Evolutionary conservation across 1,140 invertebrate species (phyloP).

Genomic region (Lordiphosa mommai): DNA sequence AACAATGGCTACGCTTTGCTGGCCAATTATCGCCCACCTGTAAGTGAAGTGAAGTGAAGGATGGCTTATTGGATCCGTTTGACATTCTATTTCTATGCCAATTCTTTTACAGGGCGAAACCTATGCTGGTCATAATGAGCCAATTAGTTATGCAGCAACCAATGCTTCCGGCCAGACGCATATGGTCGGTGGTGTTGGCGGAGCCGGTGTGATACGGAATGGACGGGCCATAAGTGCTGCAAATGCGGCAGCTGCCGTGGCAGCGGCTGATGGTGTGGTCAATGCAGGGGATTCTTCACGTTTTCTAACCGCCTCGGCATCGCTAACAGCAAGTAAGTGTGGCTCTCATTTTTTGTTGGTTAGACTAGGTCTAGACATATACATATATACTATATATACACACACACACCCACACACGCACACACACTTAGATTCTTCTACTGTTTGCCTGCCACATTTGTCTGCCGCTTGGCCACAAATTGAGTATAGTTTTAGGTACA

Average conservation of each 20-base stretch:
- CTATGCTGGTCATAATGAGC: constrained; percentile 63
- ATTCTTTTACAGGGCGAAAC: constrained; percentile 49
- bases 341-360: neutral
- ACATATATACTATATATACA: neutral
- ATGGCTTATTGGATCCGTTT: neutral
- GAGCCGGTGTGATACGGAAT: constrained; percentile 65
- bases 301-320: constrained; percentile 79
- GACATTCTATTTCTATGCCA: neutral
- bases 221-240: constrained; percentile 48
- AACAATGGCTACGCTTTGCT: constrained; percentile 64
- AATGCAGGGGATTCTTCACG: constrained; percentile 39
- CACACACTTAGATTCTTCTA: constrained; percentile 5
- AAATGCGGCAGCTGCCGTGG: constrained; percentile 46
- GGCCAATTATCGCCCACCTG: constrained; percentile 69
- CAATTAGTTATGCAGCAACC: constrained; percentile 51
- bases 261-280: constrained; percentile 27
- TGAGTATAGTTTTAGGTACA: constrained; percentile 37
- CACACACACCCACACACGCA: neutral
- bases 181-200: constrained; percentile 23
- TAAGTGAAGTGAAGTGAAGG: constrained; percentile 55
- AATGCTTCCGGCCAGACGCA: constrained; percentile 36
- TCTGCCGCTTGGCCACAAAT: constrained; percentile 25
- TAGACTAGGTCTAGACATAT: constrained; percentile 1
- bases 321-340: constrained; percentile 81
- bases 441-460: constrained; percentile 13